Percentiles rank a stretch among this genome's conserved stretches.
phyloP scores from a whole-genome alignment of 1,140 invertebrate species.

The Meloidogyne hapla region DNA sequence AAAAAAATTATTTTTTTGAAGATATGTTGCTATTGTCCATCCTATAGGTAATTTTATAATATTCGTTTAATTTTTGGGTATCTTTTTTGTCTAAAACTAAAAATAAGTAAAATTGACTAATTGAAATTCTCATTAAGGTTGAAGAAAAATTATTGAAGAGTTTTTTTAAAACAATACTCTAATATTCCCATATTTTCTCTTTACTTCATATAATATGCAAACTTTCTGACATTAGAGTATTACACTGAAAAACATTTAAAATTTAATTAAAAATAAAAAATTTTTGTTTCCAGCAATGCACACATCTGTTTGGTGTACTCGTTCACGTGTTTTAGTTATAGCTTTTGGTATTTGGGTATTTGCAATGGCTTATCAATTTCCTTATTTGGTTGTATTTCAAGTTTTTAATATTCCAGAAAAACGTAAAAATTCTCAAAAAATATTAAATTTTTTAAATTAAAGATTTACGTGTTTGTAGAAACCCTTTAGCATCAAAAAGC shows the following conservation, averaged over 20 bases:
- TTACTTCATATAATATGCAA: no score
- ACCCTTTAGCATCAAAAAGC: conserved; percentile 18
- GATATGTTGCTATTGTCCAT: conserved; percentile 4
- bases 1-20: background rate
- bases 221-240: no score
- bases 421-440: background rate
- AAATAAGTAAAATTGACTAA: no score
- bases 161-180: no score
- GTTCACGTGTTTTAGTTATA: conserved; percentile 7
- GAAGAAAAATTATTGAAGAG: no score
- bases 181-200: no score
- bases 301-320: conserved; percentile 22
- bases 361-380: conserved; percentile 22
- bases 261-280: background rate
- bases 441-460: background rate
- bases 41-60: background rate
- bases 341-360: conserved; percentile 22
- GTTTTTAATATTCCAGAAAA: conserved; percentile 9
- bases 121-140: no score
- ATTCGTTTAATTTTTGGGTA: no score
- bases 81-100: no score
- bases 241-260: background rate
- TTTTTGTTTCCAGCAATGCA: conserved; percentile 22
- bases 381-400: conserved; percentile 23
- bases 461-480: conserved; percentile 23